These are phyloP conservation scores for Nannoperca obscura DNA, from an alignment of 2,797 vertebrate species.

Conservation along the genomic window DNA sequence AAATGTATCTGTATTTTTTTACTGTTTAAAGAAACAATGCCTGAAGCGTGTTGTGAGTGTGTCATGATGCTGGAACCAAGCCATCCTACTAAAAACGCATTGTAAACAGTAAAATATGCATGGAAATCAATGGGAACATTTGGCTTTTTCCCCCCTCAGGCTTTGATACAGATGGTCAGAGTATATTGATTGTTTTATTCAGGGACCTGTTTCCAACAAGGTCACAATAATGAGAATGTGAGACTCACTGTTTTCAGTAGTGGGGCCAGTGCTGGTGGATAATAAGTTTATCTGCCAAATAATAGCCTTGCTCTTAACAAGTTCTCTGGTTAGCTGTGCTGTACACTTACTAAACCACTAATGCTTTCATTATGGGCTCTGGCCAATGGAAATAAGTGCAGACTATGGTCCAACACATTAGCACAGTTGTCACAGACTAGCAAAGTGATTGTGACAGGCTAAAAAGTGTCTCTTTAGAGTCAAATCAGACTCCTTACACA, in stretches of 20 bases:
- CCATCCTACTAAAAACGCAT: constrained; percentile 25
- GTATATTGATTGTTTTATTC: constrained; percentile 37
- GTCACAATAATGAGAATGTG: constrained; percentile 38
- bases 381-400: constrained; percentile 40
- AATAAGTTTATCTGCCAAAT: constrained; percentile 33
- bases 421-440: constrained; percentile 37
- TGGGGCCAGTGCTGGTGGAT: constrained; percentile 21
- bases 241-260: constrained; percentile 28
- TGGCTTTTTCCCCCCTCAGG: not conserved
- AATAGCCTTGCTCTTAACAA: constrained; percentile 24
- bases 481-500: constrained; percentile 38
- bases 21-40: constrained; percentile 34
- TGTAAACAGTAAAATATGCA: constrained; percentile 30
- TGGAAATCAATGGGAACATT: constrained; percentile 35
- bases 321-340: constrained; percentile 27
- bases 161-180: constrained; percentile 36
- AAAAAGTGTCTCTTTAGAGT: constrained; percentile 58
- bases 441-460: constrained; percentile 46
- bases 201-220: constrained; percentile 39
- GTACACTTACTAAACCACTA: constrained; percentile 23
- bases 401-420: constrained; percentile 37
- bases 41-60: constrained; percentile 25
- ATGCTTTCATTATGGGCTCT: constrained; percentile 47
- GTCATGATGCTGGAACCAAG: constrained; percentile 17
- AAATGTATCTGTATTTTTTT: constrained; percentile 32